Base-by-base conservation (phyloP, 2,113 vertebrate genomes). In the Varanus komodoensis region DNA sequence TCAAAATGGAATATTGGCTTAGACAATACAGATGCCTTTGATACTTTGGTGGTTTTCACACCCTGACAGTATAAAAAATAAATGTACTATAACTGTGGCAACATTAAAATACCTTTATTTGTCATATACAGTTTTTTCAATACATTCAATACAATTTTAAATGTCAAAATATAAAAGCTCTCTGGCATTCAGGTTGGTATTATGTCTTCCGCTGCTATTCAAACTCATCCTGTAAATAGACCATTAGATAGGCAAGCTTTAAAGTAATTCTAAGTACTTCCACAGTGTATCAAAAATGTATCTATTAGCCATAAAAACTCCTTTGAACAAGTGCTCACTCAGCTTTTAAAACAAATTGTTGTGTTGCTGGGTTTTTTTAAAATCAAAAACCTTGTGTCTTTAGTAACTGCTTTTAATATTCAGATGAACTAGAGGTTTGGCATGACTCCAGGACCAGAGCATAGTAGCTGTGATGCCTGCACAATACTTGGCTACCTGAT, bases 31-130 rank as follows among this genome's bases (percentile, higher is more conserved):
- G 57, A 82, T 54, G 12, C 82, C 50, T 80, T 32, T 61, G 52
- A 15, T 48, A 27, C 15, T 38, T 34, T 25, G 4, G n/a, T 32
- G 27, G 3, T 77, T 44, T 77, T 19, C 15, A n/a, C 48, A 84
- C 25, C 57, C 29, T 27, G 34, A 3, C 14, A 19, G 57, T 61
- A 21, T 17, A 50, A 77, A 21, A 61, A 52, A n/a, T 17, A 68
- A 87, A n/a, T 1, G 38, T 44, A 44, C 69, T 71, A 19, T 25
- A 89, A 75, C 68, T 81, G 29, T 17, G n/a, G 61, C 9, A 29
- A 71, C 82, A 85, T 79, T 82, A 89, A 79, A 93, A 85, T 52
- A 74, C 82, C 6, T 86, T 91, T 91, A 89, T 89, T 75, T 86
- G 85, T 87, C 57, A 57, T 74, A 82, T 74, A 89, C 25, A 82